Percentiles rank a stretch among this genome's conserved stretches.
Conservation (phyloP, 64 coral and sea anemone species). For the Porites lutea region DNA sequence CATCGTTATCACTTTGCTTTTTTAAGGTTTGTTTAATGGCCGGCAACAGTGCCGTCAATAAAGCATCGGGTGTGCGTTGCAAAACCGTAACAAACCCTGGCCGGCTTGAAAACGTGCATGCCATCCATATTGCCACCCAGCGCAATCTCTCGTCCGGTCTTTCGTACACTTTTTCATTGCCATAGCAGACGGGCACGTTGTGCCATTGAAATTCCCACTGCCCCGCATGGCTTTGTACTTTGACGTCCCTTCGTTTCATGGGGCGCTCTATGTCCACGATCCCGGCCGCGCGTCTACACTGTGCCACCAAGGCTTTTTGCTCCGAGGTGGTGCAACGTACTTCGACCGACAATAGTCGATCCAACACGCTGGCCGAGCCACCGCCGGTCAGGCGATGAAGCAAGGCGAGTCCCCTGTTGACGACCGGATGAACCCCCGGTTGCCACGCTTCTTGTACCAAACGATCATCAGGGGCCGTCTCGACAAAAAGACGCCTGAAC, state of each 20-base stretch:
- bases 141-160: neutral
- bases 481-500: neutral
- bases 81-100: neutral
- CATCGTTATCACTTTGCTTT: neutral
- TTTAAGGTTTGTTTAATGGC: slow-evolving; percentile 2
- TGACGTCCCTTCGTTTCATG: neutral
- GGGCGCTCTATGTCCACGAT: neutral
- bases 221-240: neutral
- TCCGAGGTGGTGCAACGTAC: neutral
- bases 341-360: neutral
- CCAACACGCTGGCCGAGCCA: neutral
- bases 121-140: neutral
- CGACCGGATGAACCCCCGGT: neutral
- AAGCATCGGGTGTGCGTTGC: neutral
- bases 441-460: neutral
- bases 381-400: neutral
- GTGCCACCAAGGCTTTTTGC: neutral
- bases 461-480: neutral
- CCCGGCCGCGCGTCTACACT: neutral
- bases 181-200: neutral
- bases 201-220: neutral
- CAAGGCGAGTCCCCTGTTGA: neutral
- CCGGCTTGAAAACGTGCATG: neutral
- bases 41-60: neutral
- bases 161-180: neutral